Percentiles rank a stretch among this genome's conserved stretches.
Evolutionary conservation across 1,140 invertebrate genomes (phyloP).

Genomic region (Notospermus geniculatus): DNA sequence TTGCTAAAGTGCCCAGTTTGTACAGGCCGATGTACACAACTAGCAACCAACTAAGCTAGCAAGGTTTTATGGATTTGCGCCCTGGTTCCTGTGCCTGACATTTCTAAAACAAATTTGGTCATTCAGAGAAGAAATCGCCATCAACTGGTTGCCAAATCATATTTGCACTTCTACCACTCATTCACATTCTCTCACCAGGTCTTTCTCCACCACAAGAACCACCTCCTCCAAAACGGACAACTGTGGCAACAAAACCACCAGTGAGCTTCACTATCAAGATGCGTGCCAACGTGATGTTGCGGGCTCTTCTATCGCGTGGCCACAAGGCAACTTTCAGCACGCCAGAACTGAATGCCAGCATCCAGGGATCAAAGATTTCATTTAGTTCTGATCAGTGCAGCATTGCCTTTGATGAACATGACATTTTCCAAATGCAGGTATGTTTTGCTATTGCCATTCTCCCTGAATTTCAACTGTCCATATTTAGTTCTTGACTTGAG

Average conservation of each 20-base stretch:
- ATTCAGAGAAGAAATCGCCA: too few relatives aligned
- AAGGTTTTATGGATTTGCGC: too few relatives aligned
- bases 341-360: background rate
- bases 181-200: too few relatives aligned
- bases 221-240: background rate
- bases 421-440: conserved; percentile 74
- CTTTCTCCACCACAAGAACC: too few relatives aligned
- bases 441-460: conserved; percentile 7
- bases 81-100: too few relatives aligned
- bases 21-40: too few relatives aligned
- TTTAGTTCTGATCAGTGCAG: conserved; percentile 17
- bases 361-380: background rate
- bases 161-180: too few relatives aligned
- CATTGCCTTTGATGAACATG: conserved; percentile 71
- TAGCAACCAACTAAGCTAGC: too few relatives aligned
- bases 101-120: too few relatives aligned
- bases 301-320: background rate
- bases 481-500: background rate
- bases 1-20: too few relatives aligned
- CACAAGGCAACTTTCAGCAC: conserved; percentile 1
- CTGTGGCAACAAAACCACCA: background rate
- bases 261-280: background rate
- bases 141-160: too few relatives aligned
- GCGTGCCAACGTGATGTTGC: conserved; percentile 1
- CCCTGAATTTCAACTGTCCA: too few relatives aligned